Evolutionary conservation across 2,113 vertebrate genomes (phyloP).

Genomic region (Larimichthys polyactis): DNA sequence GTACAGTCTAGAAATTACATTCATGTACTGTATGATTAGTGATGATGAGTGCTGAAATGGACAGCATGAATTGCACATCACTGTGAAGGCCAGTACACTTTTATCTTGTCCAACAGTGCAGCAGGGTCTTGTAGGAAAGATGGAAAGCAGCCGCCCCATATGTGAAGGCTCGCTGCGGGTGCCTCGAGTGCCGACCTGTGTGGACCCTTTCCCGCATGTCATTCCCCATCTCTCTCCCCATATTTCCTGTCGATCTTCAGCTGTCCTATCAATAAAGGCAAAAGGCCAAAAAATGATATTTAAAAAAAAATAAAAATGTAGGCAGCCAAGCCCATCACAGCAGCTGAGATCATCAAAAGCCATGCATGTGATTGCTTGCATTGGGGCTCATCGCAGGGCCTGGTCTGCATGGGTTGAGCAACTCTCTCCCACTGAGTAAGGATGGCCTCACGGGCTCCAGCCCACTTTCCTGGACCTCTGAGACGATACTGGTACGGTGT

Average conservation of each 20-base stretch:
- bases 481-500: slow-evolving; percentile 92
- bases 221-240: too few relatives aligned
- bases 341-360: slow-evolving; percentile 55
- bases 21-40: background rate
- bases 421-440: slow-evolving; percentile 90
- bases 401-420: slow-evolving; percentile 85
- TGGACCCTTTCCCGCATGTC: too few relatives aligned
- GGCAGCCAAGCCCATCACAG: slow-evolving; percentile 52
- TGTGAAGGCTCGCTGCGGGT: too few relatives aligned
- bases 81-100: slow-evolving; percentile 47
- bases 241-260: slow-evolving; percentile 41
- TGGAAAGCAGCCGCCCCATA: slow-evolving; percentile 23
- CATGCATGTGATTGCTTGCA: background rate
- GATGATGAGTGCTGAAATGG: background rate
- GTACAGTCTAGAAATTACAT: background rate
- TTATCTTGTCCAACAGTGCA: slow-evolving; percentile 60
- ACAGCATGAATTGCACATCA: slow-evolving; percentile 7
- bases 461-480: slow-evolving; percentile 89
- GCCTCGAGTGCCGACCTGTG: too few relatives aligned
- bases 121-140: slow-evolving; percentile 65
- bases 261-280: too few relatives aligned
- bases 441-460: slow-evolving; percentile 88
- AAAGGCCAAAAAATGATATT: too few relatives aligned
- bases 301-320: slow-evolving; percentile 46
- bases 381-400: slow-evolving; percentile 65